phyloP scores from a whole-genome alignment of 2,113 vertebrate species.

The Mohoua ochrocephala region DNA sequence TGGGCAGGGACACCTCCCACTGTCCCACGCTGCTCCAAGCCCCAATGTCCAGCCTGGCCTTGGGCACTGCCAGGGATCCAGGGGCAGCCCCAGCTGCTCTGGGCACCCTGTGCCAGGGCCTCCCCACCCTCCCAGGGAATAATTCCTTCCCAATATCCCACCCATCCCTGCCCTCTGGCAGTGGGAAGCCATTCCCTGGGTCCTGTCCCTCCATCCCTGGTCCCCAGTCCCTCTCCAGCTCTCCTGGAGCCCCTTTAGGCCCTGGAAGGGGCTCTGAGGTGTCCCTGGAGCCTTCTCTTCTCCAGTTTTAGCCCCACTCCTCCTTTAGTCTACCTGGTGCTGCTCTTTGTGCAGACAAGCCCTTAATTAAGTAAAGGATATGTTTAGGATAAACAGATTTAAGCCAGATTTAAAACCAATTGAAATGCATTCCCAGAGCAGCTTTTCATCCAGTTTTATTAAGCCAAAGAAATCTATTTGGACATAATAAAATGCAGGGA shows the following conservation, averaged over 20 bases:
- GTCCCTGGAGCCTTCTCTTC: background rate
- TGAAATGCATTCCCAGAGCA: background rate
- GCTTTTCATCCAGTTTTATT: background rate
- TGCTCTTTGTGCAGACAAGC: background rate
- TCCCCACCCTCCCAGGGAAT: accelerated
- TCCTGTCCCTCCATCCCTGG: background rate
- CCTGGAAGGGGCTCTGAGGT: background rate
- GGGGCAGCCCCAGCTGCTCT: background rate
- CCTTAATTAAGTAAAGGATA: background rate
- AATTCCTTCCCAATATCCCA: background rate
- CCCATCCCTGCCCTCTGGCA: background rate
- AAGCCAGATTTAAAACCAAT: background rate
- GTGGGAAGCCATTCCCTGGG: background rate
- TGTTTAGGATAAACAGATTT: background rate
- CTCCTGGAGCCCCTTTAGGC: background rate
- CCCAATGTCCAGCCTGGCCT: accelerated
- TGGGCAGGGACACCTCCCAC: background rate
- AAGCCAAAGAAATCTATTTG: background rate
- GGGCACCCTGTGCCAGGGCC: background rate
- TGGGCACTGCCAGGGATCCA: background rate
- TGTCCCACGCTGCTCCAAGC: background rate
- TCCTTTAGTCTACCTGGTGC: background rate
- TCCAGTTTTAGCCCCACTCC: background rate
- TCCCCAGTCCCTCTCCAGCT: background rate
- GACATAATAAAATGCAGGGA: background rate